Evolutionary conservation across 2,113 vertebrate genomes (phyloP), one percentile per base, ranked within the genome.

Genomic region (Atractosteus spatula): DNA sequence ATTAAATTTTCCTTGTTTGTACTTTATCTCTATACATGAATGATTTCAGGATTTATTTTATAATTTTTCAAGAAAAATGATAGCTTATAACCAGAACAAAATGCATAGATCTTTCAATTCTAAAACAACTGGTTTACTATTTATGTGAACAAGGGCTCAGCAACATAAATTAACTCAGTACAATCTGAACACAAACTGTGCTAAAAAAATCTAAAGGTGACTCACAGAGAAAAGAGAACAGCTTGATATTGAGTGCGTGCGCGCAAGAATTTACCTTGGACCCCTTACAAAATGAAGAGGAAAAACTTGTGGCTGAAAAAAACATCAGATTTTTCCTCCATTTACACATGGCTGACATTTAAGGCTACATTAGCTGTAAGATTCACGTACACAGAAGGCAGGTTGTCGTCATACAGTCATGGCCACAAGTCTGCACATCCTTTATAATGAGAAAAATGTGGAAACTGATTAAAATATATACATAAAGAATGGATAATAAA

Each of bases 51-150:
- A 78, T 68, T 73, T 75, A 75, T 69, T 69, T 63, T 72, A 47
- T 65, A 75, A 71, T 77, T 68, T 77, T 71, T 80, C 43, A 10
- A 76, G 69, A 71, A 74, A 77, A 79, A 78, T 54, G 78, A 81
- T 59, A 82, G 66, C 68, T 73, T 74, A 80, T 73, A 66, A 77
- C 69, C 64, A 75, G 66, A 72, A 71, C 66, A 74, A 74, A 29
- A 68, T 61, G 69, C 57, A 70, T 67, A 64, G 71, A 74, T 66
- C 17, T 55, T 11, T 43, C 3, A 7, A 59, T 44, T 68, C 59
- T 67, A 68, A 74, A 66, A 62, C 62, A 73, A 66, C 11, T 41
- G 11, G 62, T 45, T 59, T 42, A 68, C 57, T 16, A 11, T 44
- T 45, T 73, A 45, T 57, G 54, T 55, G 57, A 51, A 12, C 29